A percentile compares a stretch with the other conserved stretches of the same genome.
phyloP scores from a whole-genome alignment of 2,888 invertebrate genomes.

The Drepanosiphum platanoidis region DNA sequence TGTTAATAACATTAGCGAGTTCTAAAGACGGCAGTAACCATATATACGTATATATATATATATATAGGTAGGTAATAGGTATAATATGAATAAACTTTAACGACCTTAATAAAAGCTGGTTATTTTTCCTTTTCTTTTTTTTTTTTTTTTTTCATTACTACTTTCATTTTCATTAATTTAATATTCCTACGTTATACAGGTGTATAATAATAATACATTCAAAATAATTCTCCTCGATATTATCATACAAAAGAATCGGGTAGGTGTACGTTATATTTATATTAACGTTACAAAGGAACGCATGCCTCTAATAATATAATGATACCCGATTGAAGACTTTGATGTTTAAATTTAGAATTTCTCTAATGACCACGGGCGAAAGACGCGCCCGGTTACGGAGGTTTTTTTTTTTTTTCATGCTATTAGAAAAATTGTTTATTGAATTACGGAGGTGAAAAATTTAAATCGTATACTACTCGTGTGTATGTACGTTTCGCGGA shows the following conservation, averaged over 20 bases:
- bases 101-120: slow-evolving; percentile 48
- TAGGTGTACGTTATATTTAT: not conserved
- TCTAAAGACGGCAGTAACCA: slow-evolving; percentile 15
- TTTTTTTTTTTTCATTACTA: slow-evolving; percentile 31
- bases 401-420: too few species aligned
- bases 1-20: slow-evolving; percentile 52
- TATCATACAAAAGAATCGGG: not conserved
- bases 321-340: slow-evolving; percentile 26
- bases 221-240: not conserved
- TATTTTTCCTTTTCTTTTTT: slow-evolving; percentile 35
- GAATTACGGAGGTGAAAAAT: too few species aligned
- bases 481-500: too few species aligned
- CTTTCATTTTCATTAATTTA: slow-evolving; percentile 47
- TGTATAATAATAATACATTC: too few species aligned
- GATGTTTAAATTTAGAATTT: not conserved
- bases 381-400: too few species aligned
- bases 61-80: too few species aligned
- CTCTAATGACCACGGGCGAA: too few species aligned
- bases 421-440: too few species aligned
- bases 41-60: not conserved
- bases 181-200: not conserved
- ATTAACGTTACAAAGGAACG: too few species aligned
- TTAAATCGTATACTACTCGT: too few species aligned
- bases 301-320: too few species aligned
- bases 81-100: slow-evolving; percentile 52